Evolutionary conservation across 1,140 invertebrate genomes (phyloP), one percentile per base, ranked within the genome.

Genomic region (Drosophila kepulauana): DNA sequence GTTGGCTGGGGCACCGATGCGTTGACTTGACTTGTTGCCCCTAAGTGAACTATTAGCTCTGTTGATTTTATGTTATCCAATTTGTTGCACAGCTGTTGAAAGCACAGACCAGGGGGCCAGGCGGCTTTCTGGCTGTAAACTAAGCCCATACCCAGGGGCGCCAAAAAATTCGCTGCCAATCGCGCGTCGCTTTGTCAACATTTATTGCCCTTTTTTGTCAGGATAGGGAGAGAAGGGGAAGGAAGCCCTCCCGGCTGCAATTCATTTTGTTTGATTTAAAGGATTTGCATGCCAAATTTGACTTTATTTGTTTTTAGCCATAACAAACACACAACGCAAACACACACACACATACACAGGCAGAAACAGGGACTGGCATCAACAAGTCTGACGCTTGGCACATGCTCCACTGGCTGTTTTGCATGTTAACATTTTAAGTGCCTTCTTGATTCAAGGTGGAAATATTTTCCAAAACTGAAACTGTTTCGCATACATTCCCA

Each of bases 51-150:
- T 88, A 88, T 88, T 88, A 88, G 84, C 85, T 88, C 63, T 89
- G 84, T 88, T 88, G 85, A 84, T 88, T 89, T 88, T 88, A 88
- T 88, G 85, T 89, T 84, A 88, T 89, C 67, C 84, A 88, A 89
- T 88, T 88, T 88, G 78, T 85, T 78, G 80, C 84, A 66, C 72
- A 75, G 72, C 72, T 75, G 72, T 20, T 70, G 11, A 43, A 10
- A 10, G 7, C 35, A 8, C 8, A 10, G 35, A 6, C 41, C n/a
- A 3, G 59, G n/a, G 33, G n/a, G 25, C 1, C 16, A 6, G 8
- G n/a, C 15, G 28, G 7, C 41, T 25, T 25, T 25, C 20, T 38
- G 35, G 35, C 35, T 38, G 35, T 38, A 38, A 20, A 46, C 15
- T 62, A 61, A 69, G 8, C 35, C 33, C 46, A 10, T 10, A 15